These are phyloP conservation scores for Protaetia brevitarsis DNA, from an alignment of 1,140 invertebrate genomes.

Conservation along the genomic window DNA sequence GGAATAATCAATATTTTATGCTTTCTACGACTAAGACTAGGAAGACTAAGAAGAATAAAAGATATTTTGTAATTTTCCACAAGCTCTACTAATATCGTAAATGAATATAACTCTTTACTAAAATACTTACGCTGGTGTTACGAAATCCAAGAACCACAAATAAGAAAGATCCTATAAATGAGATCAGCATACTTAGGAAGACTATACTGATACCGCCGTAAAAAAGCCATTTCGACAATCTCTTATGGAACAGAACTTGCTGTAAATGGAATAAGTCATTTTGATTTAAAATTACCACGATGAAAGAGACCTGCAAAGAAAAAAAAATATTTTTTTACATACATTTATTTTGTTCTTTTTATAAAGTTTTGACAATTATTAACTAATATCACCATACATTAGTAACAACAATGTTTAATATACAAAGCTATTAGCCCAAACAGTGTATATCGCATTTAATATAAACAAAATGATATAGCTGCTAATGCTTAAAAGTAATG, in stretches of 20 bases:
- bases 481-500: too few species aligned
- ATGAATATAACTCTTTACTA: background rate
- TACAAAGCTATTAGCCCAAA: too few species aligned
- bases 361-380: too few species aligned
- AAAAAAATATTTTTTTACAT: background rate
- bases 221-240: background rate
- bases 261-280: background rate
- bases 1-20: too few species aligned
- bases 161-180: conserved; percentile 16
- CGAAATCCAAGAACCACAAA: conserved; percentile 17
- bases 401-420: too few species aligned
- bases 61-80: too few species aligned
- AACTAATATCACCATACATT: too few species aligned
- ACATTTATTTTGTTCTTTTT: too few species aligned
- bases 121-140: conserved; percentile 11
- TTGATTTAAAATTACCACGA: background rate
- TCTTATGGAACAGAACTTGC: background rate
- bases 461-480: too few species aligned
- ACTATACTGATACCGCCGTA: background rate
- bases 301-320: conserved; percentile 8
- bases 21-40: too few species aligned
- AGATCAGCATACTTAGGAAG: background rate
- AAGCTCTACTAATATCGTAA: background rate
- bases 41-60: too few species aligned
- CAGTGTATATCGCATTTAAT: too few species aligned